Conservation (phyloP, 2,888 invertebrate species). For the Drosophila koepferae region DNA sequence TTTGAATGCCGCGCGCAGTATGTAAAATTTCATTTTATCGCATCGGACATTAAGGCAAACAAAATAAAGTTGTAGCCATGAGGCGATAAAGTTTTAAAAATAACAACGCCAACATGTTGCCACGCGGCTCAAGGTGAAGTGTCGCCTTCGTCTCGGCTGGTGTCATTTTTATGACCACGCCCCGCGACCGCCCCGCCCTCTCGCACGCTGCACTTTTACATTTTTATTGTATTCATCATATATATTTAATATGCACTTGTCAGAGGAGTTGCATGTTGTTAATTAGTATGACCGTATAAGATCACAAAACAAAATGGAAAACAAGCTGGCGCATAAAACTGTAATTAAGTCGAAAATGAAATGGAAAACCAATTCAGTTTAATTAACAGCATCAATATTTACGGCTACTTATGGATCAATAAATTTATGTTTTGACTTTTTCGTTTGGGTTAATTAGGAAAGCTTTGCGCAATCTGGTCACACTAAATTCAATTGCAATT, state of each 20-base stretch:
- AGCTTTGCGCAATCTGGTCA: slow-evolving; percentile 61
- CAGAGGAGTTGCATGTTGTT: slow-evolving; percentile 26
- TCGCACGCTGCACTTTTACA: slow-evolving; percentile 22
- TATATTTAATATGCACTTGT: slow-evolving; percentile 47
- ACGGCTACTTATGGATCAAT: slow-evolving; percentile 41
- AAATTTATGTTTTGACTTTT: slow-evolving; percentile 12
- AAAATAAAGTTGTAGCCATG: slow-evolving; percentile 67
- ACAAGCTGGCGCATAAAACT: slow-evolving; percentile 4
- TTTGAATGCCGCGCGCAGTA: slow-evolving; percentile 56
- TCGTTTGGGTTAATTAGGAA: slow-evolving; percentile 35
- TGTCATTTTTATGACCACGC: slow-evolving; percentile 63
- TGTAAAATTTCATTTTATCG: slow-evolving; percentile 73
- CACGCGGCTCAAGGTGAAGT: slow-evolving; percentile 68
- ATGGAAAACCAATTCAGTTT: slow-evolving; percentile 28
- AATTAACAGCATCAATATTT: slow-evolving; percentile 15
- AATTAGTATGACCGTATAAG: slow-evolving; percentile 59
- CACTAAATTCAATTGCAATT: slow-evolving; percentile 72
- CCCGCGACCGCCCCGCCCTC: neutral
- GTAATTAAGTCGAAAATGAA: slow-evolving; percentile 18
- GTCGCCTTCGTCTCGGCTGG: slow-evolving; percentile 47
- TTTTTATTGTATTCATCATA: slow-evolving; percentile 41
- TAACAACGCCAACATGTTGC: slow-evolving; percentile 39
- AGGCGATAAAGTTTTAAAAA: slow-evolving; percentile 54
- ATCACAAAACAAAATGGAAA: neutral
- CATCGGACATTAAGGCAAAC: slow-evolving; percentile 49